These are phyloP conservation scores for Micromys minutus DNA, from an alignment of 2,113 vertebrate genomes.

Conservation along the genomic window DNA sequence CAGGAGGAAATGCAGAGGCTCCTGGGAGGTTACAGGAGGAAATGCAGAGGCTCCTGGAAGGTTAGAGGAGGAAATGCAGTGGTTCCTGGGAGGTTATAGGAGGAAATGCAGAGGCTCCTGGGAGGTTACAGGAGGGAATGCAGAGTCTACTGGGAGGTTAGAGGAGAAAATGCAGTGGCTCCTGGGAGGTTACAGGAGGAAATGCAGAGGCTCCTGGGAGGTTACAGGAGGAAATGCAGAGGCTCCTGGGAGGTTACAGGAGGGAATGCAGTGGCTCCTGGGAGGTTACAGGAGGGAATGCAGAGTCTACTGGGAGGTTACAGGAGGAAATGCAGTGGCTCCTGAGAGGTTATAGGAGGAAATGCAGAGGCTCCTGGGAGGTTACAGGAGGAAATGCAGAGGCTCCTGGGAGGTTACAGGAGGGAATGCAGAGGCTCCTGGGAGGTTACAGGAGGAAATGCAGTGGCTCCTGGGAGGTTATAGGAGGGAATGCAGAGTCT, in stretches of 20 bases:
- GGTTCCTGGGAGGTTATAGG: neutral
- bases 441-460: neutral
- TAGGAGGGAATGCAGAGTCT: neutral
- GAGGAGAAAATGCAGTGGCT: neutral
- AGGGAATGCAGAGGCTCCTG: neutral
- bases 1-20: neutral
- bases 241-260: neutral
- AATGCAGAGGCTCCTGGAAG: neutral
- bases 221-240: neutral
- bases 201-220: too few species aligned
- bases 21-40: neutral
- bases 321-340: neutral
- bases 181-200: neutral
- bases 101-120: neutral
- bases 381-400: neutral
- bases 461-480: too few species aligned
- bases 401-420: neutral
- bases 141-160: too few species aligned
- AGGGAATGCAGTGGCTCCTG: too few species aligned
- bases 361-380: neutral
- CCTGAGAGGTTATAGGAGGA: neutral
- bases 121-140: neutral
- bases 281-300: neutral
- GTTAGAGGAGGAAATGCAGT: neutral
- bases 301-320: neutral